A percentile compares a stretch with the other conserved stretches of the same genome.
Evolutionary conservation across 1,140 invertebrate genomes (phyloP).

Genomic region (Coelopa frigida): DNA sequence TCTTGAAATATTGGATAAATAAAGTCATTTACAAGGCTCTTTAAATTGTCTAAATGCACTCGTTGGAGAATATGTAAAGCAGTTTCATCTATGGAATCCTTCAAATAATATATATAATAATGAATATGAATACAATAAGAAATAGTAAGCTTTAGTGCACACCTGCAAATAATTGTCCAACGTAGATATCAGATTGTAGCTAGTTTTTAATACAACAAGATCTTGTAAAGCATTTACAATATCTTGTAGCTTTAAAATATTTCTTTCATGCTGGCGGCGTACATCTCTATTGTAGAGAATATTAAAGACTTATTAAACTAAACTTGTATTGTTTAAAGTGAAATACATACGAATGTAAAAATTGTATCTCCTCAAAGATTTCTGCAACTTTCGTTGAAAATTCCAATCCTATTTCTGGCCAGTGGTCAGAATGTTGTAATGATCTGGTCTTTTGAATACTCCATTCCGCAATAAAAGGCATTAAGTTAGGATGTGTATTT

Average conservation of each 20-base stretch:
- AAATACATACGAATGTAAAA: constrained; percentile 31
- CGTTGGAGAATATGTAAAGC: constrained; percentile 35
- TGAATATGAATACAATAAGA: not conserved
- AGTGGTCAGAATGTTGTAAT: constrained; percentile 34
- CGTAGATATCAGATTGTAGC: constrained; percentile 34
- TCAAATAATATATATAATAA: too few relatives aligned
- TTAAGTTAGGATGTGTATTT: constrained; percentile 35
- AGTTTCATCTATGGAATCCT: constrained; percentile 36
- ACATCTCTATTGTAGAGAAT: constrained; percentile 25
- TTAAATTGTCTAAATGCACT: constrained; percentile 35
- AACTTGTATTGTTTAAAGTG: constrained; percentile 1
- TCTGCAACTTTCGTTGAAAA: constrained; percentile 36
- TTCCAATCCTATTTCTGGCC: constrained; percentile 41
- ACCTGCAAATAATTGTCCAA: constrained; percentile 37
- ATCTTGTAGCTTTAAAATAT: constrained; percentile 30
- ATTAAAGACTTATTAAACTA: not conserved
- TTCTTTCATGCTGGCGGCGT: constrained; percentile 31
- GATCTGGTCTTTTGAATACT: constrained; percentile 36
- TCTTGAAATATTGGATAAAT: constrained; percentile 40
- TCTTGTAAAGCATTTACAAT: constrained; percentile 36
- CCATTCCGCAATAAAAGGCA: constrained; percentile 38
- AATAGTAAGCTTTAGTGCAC: not conserved
- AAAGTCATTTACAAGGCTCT: constrained; percentile 33
- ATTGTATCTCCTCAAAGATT: constrained; percentile 36
- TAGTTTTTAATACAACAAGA: constrained; percentile 33